Conservation (phyloP, 2,888 invertebrate species). For the Psococerastis gibbosa region DNA sequence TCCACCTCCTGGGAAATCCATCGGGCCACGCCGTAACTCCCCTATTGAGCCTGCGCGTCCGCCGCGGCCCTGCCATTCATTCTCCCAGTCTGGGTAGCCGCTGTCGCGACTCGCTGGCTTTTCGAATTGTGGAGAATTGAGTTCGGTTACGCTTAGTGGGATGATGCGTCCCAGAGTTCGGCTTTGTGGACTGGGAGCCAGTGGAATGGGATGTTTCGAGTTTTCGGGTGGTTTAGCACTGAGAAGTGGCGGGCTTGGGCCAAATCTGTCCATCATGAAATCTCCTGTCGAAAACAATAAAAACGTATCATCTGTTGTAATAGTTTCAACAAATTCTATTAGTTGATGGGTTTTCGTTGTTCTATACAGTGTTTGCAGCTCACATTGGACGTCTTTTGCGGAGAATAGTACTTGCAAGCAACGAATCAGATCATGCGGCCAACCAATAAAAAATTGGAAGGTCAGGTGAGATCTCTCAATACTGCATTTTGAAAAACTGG, state of each 20-base stretch:
- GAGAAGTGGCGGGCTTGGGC: neutral
- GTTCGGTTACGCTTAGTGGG: neutral
- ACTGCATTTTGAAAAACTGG: no score
- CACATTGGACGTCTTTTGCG: no score
- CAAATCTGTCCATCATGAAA: neutral
- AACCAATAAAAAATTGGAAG: no score
- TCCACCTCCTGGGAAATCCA: conserved; percentile 13
- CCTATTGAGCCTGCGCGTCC: neutral
- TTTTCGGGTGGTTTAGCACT: neutral
- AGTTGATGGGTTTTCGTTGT: no score
- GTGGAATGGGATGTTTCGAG: neutral
- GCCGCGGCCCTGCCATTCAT: conserved; percentile 17
- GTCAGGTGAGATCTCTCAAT: no score
- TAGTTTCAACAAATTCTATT: no score
- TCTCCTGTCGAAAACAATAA: no score
- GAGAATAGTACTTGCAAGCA: no score
- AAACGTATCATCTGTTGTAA: no score
- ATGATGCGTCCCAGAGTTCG: neutral
- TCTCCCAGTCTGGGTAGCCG: conserved; percentile 29
- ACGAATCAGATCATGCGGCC: no score
- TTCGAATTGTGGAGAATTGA: neutral
- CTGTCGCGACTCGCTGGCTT: conserved; percentile 27
- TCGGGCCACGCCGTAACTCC: conserved; percentile 10
- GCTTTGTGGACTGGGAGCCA: neutral
- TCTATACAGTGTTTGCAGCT: no score